These are phyloP conservation scores for Aphodius granarius DNA, from an alignment of 2,888 invertebrate species.

Conservation along the genomic window DNA sequence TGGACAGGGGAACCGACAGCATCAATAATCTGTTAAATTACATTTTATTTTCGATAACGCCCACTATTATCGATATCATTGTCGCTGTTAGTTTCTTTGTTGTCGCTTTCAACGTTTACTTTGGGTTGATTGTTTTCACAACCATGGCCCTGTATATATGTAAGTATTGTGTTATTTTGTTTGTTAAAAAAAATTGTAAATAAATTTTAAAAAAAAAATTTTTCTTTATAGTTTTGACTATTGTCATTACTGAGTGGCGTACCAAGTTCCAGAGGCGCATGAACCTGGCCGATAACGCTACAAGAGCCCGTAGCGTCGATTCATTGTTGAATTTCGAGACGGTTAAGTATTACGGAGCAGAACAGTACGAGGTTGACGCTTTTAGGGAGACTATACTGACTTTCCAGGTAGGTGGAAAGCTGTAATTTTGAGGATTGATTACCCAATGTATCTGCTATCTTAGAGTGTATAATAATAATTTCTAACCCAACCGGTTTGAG, in stretches of 20 bases:
- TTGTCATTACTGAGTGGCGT: constrained; percentile 95
- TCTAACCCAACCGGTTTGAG: too few species aligned
- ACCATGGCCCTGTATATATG: constrained; percentile 94
- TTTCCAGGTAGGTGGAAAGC: constrained; percentile 75
- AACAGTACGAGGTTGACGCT: constrained; percentile 84
- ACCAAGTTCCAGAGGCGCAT: constrained; percentile 92
- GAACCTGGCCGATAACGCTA: constrained; percentile 93
- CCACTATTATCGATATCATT: constrained; percentile 89
- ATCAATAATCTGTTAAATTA: constrained; percentile 92
- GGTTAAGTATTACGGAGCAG: constrained; percentile 97
- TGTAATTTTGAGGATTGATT: too few species aligned
- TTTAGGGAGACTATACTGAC: constrained; percentile 83
- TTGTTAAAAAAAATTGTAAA: not conserved
- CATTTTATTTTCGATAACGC: constrained; percentile 89
- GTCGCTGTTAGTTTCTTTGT: constrained; percentile 91
- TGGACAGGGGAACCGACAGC: constrained; percentile 97
- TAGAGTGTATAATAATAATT: too few species aligned
- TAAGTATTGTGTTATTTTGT: constrained; percentile 56
- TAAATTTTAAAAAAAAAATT: not conserved
- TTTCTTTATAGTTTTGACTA: constrained; percentile 71
- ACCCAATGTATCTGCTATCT: too few species aligned
- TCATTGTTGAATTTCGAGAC: constrained; percentile 98
- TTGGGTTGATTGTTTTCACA: constrained; percentile 90
- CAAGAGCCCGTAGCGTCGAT: constrained; percentile 90
- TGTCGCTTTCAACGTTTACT: constrained; percentile 87